Evolutionary conservation across 2,888 invertebrate genomes (phyloP).

Genomic region (Hecatera dysodea): DNA sequence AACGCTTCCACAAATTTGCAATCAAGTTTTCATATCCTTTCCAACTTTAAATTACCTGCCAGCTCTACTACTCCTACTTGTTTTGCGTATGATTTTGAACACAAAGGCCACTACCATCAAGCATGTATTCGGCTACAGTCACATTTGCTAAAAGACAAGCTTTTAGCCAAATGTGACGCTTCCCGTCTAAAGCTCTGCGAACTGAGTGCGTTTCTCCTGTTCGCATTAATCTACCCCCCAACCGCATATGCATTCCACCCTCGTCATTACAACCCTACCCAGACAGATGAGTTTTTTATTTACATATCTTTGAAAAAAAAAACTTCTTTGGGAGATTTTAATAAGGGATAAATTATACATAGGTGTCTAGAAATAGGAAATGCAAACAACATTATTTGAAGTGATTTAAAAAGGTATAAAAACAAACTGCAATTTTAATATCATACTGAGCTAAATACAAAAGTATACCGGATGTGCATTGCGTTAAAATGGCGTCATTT

Average conservation of each 20-base stretch:
- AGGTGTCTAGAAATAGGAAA: conserved; percentile 1
- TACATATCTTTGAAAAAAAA: conserved; percentile 53
- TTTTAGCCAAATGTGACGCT: conserved; percentile 58
- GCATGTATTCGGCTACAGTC: conserved; percentile 30
- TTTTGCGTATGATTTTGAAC: neutral
- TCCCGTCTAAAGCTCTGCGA: conserved; percentile 18
- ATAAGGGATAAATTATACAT: conserved; percentile 22
- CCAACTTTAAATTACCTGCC: neutral
- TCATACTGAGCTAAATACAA: conserved; percentile 33
- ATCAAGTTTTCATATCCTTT: neutral
- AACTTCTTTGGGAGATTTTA: conserved; percentile 31
- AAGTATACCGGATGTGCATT: conserved; percentile 57
- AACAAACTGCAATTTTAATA: conserved; percentile 17
- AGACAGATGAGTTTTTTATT: conserved; percentile 71
- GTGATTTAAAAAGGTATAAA: neutral
- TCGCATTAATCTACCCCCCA: conserved; percentile 54
- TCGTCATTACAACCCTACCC: conserved; percentile 66
- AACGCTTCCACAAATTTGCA: neutral
- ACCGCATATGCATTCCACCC: conserved; percentile 59
- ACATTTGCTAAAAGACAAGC: conserved; percentile 60
- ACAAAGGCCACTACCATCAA: conserved; percentile 26
- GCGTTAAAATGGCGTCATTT: conserved; percentile 48
- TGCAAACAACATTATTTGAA: neutral
- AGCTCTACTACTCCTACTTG: neutral
- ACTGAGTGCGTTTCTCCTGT: conserved; percentile 44